Conservation (phyloP, 2,888 invertebrate genomes). For the Luperina testacea region DNA sequence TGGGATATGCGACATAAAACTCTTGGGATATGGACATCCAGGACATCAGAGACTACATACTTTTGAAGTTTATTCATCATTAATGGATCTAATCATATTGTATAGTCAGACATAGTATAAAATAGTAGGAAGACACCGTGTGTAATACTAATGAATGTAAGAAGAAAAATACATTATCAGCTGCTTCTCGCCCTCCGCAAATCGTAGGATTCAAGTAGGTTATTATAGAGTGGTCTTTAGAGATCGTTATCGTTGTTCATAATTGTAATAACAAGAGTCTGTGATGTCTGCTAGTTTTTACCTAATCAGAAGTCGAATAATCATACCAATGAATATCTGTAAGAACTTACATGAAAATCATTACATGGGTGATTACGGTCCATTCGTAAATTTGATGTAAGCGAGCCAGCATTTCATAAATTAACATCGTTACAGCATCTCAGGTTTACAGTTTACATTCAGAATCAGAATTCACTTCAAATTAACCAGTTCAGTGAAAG, state of each 20-base stretch:
- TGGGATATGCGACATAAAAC: slow-evolving; percentile 9
- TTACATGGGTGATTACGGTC: slow-evolving; percentile 54
- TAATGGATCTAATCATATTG: background rate
- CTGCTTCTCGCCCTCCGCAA: background rate
- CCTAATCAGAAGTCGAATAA: slow-evolving; percentile 29
- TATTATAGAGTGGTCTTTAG: slow-evolving; percentile 10
- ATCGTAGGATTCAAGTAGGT: slow-evolving; percentile 28
- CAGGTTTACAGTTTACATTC: slow-evolving; percentile 53
- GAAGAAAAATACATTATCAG: background rate
- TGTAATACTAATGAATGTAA: background rate
- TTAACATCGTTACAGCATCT: slow-evolving; percentile 50
- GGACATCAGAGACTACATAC: background rate
- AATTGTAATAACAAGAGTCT: slow-evolving; percentile 38
- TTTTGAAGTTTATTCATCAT: background rate
- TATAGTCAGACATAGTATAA: background rate
- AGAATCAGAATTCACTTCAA: slow-evolving; percentile 54
- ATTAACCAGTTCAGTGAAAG: slow-evolving; percentile 70
- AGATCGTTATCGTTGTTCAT: slow-evolving; percentile 38
- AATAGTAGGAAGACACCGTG: background rate
- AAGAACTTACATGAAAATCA: slow-evolving; percentile 46
- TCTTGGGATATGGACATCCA: too few relatives aligned
- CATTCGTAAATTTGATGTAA: slow-evolving; percentile 53
- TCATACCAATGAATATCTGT: slow-evolving; percentile 25
- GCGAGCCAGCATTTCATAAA: slow-evolving; percentile 57
- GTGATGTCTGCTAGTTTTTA: slow-evolving; percentile 25